Evolutionary conservation across 2,888 invertebrate species (phyloP), one percentile per base, ranked within the genome.

Genomic region (Drosophila quinaria): DNA sequence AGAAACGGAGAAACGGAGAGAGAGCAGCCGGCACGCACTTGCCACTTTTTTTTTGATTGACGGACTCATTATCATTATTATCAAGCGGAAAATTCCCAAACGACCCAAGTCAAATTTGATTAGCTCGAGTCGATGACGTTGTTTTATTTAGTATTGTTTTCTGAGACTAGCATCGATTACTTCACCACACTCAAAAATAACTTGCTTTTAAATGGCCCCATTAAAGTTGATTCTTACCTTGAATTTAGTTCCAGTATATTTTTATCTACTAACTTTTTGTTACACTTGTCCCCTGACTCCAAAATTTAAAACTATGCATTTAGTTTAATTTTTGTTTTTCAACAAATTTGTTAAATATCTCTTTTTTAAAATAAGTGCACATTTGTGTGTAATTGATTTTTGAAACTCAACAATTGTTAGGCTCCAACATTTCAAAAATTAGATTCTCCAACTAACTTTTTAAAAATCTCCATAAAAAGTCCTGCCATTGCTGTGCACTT

Each of bases 71-170:
- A 86, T 86, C 76, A 86, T 80, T 70, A 86, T 80, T 70, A 68
- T 68, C 49, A 74, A 79, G 73, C 71, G 86, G 86, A 87, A 87
- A 90, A 84, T 90, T 87, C 70, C 86, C 69, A 64, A 46, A 51
- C 25, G 39, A 59, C 39, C 17, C 42, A 37, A 29, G 29, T 51
- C n/a, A 41, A 52, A 81, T 67, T 71, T 79, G 70, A 78, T 78
- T 74, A 59, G 54, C 47, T 42, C n/a, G 17, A 37, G 11, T 19
- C 19, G 41, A 47, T 51, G 60, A 61, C 47, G 56, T 25, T 52
- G 44, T 11, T 39, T 22, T 22, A 22, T 29, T 49, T 56, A 44
- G 39, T 58, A 15, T 50, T n/a, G 19, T 37, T 17, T 6, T 25
- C 10, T 10, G 17, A 17, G 4, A 29, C 35, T 13, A 15, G 10